Evolutionary conservation across 2,113 vertebrate species (phyloP).

Genomic region (Hassar affinis): DNA sequence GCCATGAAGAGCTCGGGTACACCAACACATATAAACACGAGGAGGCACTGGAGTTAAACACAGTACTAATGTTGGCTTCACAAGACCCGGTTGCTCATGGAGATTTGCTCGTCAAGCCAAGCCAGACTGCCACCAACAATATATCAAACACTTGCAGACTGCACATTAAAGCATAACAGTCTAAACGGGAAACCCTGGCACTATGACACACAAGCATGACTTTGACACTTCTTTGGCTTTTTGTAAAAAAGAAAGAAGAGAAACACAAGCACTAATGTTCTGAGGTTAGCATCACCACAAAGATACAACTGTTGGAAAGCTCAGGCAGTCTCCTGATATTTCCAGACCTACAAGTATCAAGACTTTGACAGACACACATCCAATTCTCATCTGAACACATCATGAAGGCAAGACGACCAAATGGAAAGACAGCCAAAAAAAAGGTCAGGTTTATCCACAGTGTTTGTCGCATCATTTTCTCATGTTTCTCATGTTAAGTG

Average conservation of each 20-base stretch:
- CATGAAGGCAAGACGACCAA: constrained; percentile 23
- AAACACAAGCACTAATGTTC: constrained; percentile 27
- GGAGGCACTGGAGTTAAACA: constrained; percentile 43
- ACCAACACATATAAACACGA: constrained; percentile 18
- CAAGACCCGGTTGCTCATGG: background rate
- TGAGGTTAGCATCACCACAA: constrained; percentile 31
- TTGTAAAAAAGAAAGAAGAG: constrained; percentile 15
- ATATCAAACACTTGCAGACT: constrained; percentile 33
- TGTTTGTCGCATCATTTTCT: constrained; percentile 44
- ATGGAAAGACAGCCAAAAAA: constrained; percentile 3
- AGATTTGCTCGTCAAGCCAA: constrained; percentile 14
- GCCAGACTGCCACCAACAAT: constrained; percentile 19
- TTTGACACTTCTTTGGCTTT: constrained; percentile 56
- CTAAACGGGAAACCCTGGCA: constrained; percentile 34
- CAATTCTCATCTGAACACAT: constrained; percentile 32
- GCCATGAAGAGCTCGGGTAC: constrained; percentile 28
- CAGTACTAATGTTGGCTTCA: constrained; percentile 11
- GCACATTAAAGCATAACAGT: constrained; percentile 13
- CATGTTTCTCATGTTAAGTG: no score
- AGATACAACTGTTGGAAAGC: background rate
- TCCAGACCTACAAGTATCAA: constrained; percentile 22
- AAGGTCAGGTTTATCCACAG: constrained; percentile 47
- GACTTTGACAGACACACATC: constrained; percentile 3
- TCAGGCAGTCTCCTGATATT: background rate
- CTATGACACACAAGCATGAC: constrained; percentile 28